Evolutionary conservation across 1,140 invertebrate species (phyloP).

Genomic region (Oryctes rhinoceros): DNA sequence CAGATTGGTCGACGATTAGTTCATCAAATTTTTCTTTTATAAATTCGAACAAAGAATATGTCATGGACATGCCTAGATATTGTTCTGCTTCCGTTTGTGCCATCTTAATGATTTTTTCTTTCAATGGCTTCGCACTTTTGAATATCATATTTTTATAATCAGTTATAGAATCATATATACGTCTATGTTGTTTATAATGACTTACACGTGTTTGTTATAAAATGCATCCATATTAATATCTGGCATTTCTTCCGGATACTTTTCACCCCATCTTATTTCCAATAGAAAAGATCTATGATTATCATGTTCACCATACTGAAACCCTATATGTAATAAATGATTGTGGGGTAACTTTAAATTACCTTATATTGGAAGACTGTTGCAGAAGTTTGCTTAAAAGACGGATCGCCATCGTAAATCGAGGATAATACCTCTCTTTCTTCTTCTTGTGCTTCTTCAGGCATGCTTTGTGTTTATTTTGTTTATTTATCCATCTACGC

Average conservation of each 20-base stretch:
- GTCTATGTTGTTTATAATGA: not conserved
- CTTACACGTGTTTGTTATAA: slow-evolving; percentile 94
- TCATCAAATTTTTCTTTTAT: slow-evolving; percentile 83
- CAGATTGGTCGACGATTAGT: slow-evolving; percentile 75
- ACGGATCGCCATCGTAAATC: slow-evolving; percentile 92
- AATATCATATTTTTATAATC: slow-evolving; percentile 46
- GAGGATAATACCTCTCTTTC: slow-evolving; percentile 90
- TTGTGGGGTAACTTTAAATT: slow-evolving; percentile 46
- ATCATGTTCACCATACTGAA: slow-evolving; percentile 84
- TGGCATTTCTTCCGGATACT: slow-evolving; percentile 86
- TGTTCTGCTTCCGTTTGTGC: slow-evolving; percentile 78
- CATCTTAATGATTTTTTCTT: slow-evolving; percentile 73
- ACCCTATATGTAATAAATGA: not conserved
- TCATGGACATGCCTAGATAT: slow-evolving; percentile 90
- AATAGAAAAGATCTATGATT: slow-evolving; percentile 83
- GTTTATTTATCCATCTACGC: not conserved
- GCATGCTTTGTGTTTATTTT: slow-evolving; percentile 59
- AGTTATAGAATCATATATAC: slow-evolving; percentile 16
- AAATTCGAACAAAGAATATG: slow-evolving; percentile 92
- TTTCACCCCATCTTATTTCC: slow-evolving; percentile 85
- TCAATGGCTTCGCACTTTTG: slow-evolving; percentile 73
- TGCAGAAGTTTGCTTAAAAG: slow-evolving; percentile 82
- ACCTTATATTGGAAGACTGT: slow-evolving; percentile 93
- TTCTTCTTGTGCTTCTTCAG: slow-evolving; percentile 80
- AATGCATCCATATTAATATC: slow-evolving; percentile 88